Percentiles rank a stretch among this genome's conserved stretches.
Conservation (phyloP, 2,113 vertebrate species). For the Heterocephalus glaber region DNA sequence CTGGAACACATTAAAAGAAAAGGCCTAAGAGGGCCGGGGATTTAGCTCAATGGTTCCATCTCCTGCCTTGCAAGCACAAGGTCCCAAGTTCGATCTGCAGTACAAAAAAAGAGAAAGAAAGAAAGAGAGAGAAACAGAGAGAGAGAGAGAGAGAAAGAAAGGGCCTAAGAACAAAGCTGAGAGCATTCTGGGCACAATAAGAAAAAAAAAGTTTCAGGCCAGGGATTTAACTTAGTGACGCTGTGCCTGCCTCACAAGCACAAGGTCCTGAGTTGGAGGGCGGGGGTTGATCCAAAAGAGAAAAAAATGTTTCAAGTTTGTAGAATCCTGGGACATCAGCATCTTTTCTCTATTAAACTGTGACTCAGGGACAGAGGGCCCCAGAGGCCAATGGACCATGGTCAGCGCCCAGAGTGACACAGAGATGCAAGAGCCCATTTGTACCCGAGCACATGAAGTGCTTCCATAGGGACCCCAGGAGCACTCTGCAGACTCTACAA, state of each 20-base stretch:
- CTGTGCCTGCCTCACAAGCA: too few species aligned
- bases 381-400: accelerated
- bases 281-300: too few species aligned
- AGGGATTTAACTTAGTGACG: too few species aligned
- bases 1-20: background rate
- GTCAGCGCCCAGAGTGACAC: accelerated
- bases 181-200: background rate
- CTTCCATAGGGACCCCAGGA: background rate
- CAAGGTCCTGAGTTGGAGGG: background rate
- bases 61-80: too few species aligned
- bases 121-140: too few species aligned
- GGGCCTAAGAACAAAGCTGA: background rate
- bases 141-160: too few species aligned
- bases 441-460: background rate
- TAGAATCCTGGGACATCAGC: background rate
- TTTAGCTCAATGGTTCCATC: too few species aligned
- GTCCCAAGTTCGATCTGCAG: too few species aligned
- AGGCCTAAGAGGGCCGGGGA: background rate
- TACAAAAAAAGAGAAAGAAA: too few species aligned
- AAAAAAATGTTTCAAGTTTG: background rate
- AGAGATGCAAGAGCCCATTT: background rate
- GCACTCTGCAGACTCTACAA: background rate
- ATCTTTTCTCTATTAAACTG: background rate
- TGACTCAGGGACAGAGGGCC: background rate
- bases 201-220: background rate